phyloP scores from a whole-genome alignment of 2,797 vertebrate genomes.

The Epinephelus malabaricus region DNA sequence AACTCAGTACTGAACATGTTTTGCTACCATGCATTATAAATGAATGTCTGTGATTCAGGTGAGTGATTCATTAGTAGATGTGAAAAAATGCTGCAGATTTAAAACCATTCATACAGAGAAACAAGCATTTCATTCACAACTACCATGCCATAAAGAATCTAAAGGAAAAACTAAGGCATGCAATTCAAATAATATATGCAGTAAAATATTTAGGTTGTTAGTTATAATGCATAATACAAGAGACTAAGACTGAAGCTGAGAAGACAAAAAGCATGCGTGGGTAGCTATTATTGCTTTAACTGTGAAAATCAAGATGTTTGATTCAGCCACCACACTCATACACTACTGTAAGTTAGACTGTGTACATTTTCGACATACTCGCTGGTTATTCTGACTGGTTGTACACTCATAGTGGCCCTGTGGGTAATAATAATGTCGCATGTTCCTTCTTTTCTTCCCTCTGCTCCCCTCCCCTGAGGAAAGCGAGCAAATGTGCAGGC shows the following conservation, averaged over 20 bases:
- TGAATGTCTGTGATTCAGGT: not conserved
- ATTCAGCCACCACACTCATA: slow-evolving; percentile 11
- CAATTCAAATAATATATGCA: not conserved
- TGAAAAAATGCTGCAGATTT: not conserved
- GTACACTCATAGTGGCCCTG: not conserved
- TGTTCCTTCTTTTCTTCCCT: slow-evolving; percentile 18
- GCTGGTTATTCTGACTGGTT: not conserved
- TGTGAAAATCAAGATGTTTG: slow-evolving; percentile 15
- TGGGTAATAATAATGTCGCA: slow-evolving; percentile 32
- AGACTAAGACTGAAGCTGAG: not conserved
- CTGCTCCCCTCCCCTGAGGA: slow-evolving; percentile 38
- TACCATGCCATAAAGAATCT: not conserved
- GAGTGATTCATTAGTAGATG: not conserved
- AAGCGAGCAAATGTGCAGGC: slow-evolving; percentile 50
- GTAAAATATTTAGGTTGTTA: not conserved
- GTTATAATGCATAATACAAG: not conserved
- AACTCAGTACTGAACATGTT: not conserved
- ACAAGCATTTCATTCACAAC: not conserved
- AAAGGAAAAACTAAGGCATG: not conserved
- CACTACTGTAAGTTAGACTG: not conserved
- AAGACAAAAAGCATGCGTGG: not conserved
- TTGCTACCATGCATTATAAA: too few species aligned
- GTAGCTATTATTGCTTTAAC: not conserved
- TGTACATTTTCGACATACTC: not conserved
- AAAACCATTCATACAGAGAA: not conserved